Percentiles rank a stretch among this genome's conserved stretches.
Conservation (phyloP, 2,888 invertebrate species). For the Entomobrya multifasciata region DNA sequence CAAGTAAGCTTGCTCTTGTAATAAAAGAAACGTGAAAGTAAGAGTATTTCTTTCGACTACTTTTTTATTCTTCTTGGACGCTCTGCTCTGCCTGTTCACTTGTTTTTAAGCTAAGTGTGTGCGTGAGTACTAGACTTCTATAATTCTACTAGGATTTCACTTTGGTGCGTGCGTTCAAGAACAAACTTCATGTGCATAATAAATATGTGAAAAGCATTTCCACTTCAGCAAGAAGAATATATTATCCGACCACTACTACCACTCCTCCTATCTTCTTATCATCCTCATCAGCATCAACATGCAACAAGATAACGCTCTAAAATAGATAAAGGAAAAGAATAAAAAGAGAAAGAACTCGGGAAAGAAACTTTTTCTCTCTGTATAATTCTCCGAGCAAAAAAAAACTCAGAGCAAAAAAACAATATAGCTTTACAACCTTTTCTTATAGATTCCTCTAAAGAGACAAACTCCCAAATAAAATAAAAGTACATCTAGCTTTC, state of each 20-base stretch:
- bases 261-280: background rate
- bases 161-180: background rate
- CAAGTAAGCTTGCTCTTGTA: slow-evolving; percentile 1
- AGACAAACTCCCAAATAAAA: too few species aligned
- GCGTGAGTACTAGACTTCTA: background rate
- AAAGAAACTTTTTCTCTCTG: background rate
- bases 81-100: slow-evolving; percentile 4
- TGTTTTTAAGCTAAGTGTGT: slow-evolving; percentile 1
- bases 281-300: slow-evolving; percentile 6
- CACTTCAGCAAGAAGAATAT: slow-evolving; percentile 2
- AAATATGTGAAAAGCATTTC: slow-evolving; percentile 14
- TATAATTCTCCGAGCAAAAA: too few species aligned
- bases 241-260: background rate
- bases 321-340: slow-evolving; percentile 19
- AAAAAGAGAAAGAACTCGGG: background rate
- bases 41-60: slow-evolving; percentile 18
- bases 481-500: too few species aligned
- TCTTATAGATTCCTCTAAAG: too few species aligned
- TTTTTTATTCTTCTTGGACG: slow-evolving; percentile 12
- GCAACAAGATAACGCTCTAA: slow-evolving; percentile 29
- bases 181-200: slow-evolving; percentile 37
- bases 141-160: background rate
- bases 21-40: slow-evolving; percentile 1
- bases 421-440: too few species aligned
- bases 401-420: background rate